These are phyloP conservation scores for Salticus scenicus DNA, from an alignment of 2,888 invertebrate genomes.

Conservation along the genomic window DNA sequence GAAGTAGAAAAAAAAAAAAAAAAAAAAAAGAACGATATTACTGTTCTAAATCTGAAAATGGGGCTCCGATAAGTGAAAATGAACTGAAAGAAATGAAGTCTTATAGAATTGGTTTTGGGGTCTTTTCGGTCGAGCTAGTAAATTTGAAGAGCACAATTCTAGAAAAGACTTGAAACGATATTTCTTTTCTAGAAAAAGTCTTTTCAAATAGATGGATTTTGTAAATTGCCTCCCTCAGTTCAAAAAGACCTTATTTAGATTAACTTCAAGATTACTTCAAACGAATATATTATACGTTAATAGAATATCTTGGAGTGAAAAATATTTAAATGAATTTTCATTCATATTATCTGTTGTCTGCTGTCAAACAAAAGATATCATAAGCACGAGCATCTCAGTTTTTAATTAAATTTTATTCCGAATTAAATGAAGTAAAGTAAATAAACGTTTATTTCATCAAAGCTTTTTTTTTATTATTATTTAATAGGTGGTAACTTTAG, in stretches of 20 bases:
- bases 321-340: conserved; percentile 3
- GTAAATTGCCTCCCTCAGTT: background rate
- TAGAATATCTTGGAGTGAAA: background rate
- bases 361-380: background rate
- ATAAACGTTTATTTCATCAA: too few species aligned
- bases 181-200: background rate
- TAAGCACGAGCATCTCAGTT: too few species aligned
- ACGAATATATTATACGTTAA: background rate
- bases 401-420: too few species aligned
- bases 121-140: conserved; percentile 5
- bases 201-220: conserved; percentile 4
- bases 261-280: background rate
- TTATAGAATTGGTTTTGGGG: conserved; percentile 5
- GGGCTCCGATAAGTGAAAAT: background rate
- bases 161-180: conserved; percentile 1
- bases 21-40: background rate
- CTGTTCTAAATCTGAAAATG: conserved; percentile 4
- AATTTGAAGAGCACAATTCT: conserved; percentile 5
- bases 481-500: too few species aligned
- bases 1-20: background rate
- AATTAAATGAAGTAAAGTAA: too few species aligned
- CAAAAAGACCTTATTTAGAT: background rate
- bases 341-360: background rate
- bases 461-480: too few species aligned
- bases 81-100: conserved; percentile 1